These are phyloP conservation scores for Hypomesus transpacificus DNA, from an alignment of 2,113 vertebrate genomes.

Conservation along the genomic window DNA sequence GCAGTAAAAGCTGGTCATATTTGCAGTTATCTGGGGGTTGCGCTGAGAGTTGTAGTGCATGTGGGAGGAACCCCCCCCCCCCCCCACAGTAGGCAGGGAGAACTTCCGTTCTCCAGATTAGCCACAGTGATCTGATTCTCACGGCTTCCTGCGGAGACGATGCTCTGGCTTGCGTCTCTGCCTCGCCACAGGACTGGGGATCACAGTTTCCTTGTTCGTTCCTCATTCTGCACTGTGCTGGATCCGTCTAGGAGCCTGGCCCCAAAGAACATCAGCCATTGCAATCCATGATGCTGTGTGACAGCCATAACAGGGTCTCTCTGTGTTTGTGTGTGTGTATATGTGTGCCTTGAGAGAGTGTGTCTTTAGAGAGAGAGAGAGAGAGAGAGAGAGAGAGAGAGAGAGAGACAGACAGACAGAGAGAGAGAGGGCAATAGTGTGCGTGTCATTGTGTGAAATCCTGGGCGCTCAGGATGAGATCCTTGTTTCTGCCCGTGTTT, in stretches of 20 bases:
- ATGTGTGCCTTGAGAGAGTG: background rate
- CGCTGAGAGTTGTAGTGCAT: background rate
- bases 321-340: background rate
- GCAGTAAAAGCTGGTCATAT: too few relatives aligned
- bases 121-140: constrained; percentile 45
- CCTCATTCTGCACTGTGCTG: constrained; percentile 48
- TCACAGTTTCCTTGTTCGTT: constrained; percentile 41
- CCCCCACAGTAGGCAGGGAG: constrained; percentile 8
- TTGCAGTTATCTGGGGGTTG: background rate
- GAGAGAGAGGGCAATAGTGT: background rate
- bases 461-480: constrained; percentile 46
- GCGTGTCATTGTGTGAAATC: constrained; percentile 48
- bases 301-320: constrained; percentile 61
- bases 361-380: background rate
- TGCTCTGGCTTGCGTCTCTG: constrained; percentile 24
- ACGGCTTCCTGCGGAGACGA: constrained; percentile 36
- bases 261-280: constrained; percentile 61
- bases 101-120: constrained; percentile 59
- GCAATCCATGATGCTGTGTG: constrained; percentile 56
- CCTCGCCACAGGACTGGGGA: constrained; percentile 33
- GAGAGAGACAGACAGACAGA: background rate
- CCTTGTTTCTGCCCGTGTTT: constrained; percentile 32
- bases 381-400: background rate
- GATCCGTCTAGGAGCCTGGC: constrained; percentile 41
- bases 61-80: background rate